Evolutionary conservation across 2,113 vertebrate genomes (phyloP).

Genomic region (Mesitornis unicolor): DNA sequence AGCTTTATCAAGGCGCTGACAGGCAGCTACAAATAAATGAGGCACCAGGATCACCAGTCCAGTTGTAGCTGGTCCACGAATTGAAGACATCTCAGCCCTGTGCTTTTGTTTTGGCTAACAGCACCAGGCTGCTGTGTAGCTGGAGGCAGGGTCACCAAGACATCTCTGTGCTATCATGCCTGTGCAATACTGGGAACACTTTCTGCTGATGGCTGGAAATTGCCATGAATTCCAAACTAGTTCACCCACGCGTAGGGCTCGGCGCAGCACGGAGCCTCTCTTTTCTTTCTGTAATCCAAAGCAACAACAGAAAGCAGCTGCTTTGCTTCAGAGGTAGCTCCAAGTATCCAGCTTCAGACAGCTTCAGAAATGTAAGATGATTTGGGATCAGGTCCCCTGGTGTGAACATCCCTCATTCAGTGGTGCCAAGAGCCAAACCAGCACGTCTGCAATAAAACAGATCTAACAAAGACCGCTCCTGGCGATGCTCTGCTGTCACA

Average conservation of each 20-base stretch:
- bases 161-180: neutral
- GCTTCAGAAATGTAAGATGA: slow-evolving; percentile 8
- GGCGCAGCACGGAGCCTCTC: neutral
- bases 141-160: neutral
- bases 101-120: neutral
- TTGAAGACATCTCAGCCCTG: neutral
- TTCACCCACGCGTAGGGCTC: accelerated
- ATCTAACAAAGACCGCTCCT: slow-evolving; percentile 18
- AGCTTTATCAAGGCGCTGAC: neutral
- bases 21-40: neutral
- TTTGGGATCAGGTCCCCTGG: slow-evolving; percentile 22
- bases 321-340: neutral
- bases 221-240: neutral
- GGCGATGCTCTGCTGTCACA: neutral
- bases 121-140: neutral
- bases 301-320: slow-evolving; percentile 3
- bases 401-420: neutral
- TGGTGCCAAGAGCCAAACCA: slow-evolving; percentile 17
- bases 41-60: neutral
- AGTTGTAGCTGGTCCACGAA: neutral
- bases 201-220: neutral
- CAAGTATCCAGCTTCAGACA: slow-evolving; percentile 7
- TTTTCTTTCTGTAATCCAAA: neutral
- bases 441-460: neutral
- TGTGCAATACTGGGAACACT: neutral